Conservation (phyloP, 1,140 invertebrate genomes). For the Caerostris extrusa region DNA sequence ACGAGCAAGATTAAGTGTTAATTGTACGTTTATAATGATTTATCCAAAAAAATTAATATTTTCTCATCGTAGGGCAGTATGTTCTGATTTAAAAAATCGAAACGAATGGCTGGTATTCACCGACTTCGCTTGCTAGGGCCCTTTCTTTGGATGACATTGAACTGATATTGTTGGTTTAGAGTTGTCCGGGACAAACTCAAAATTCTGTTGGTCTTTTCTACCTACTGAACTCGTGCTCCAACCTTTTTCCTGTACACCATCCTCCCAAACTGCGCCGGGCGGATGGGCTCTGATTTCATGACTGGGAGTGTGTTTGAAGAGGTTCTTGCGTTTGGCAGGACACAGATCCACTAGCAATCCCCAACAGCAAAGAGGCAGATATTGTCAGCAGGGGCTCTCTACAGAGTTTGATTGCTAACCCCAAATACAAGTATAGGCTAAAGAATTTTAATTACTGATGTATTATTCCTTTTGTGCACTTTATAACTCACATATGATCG, state of each 20-base stretch:
- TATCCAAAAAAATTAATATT: too few species aligned
- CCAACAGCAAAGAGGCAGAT: slow-evolving; percentile 55
- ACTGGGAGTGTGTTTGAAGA: slow-evolving; percentile 25
- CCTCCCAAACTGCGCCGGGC: slow-evolving; percentile 91
- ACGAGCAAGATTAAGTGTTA: too few species aligned
- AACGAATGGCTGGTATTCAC: slow-evolving; percentile 93
- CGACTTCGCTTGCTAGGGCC: slow-evolving; percentile 93
- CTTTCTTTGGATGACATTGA: slow-evolving; percentile 84
- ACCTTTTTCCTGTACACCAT: slow-evolving; percentile 96
- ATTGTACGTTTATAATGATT: too few species aligned
- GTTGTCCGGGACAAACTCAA: slow-evolving; percentile 93
- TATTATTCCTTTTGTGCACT: not conserved
- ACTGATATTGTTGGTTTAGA: slow-evolving; percentile 89
- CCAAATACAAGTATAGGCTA: slow-evolving; percentile 16
- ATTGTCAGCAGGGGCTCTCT: slow-evolving; percentile 52
- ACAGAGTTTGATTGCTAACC: not conserved
- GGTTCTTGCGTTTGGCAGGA: slow-evolving; percentile 56
- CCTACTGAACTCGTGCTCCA: slow-evolving; percentile 94
- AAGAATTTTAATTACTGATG: too few species aligned
- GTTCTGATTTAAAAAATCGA: slow-evolving; percentile 91
- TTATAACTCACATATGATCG: not conserved
- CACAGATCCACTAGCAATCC: slow-evolving; percentile 51
- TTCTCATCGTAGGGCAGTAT: slow-evolving; percentile 91
- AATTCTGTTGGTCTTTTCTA: slow-evolving; percentile 94
- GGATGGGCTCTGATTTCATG: slow-evolving; percentile 82